phyloP scores from a whole-genome alignment of 2,113 vertebrate genomes.

The Trinectes maculatus region DNA sequence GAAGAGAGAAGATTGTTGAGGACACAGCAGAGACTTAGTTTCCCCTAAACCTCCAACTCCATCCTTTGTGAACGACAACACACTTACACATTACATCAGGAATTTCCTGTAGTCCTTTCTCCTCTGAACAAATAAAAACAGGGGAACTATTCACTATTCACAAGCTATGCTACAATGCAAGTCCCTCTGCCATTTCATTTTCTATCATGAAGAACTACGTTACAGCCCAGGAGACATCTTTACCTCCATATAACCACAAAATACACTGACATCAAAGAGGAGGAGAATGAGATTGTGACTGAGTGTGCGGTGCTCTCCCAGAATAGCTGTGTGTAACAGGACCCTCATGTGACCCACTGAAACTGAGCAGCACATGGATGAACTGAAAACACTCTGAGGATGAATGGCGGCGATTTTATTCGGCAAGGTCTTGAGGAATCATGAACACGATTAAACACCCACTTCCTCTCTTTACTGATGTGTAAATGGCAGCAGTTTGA shows the following conservation, averaged over 20 bases:
- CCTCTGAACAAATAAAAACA: no score
- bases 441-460: conserved; percentile 27
- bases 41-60: conserved; percentile 7
- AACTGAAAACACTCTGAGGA: conserved; percentile 6
- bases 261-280: conserved; percentile 53
- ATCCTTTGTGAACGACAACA: conserved; percentile 18
- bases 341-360: conserved; percentile 35
- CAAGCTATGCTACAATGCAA: no score
- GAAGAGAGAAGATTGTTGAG: conserved; percentile 8
- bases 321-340: conserved; percentile 70
- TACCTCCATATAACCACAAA: conserved; percentile 30
- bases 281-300: conserved; percentile 25
- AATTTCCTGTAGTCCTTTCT: not conserved
- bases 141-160: no score
- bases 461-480: conserved; percentile 42
- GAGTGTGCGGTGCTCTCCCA: conserved; percentile 49
- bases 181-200: conserved; percentile 17
- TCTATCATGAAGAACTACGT: conserved; percentile 40
- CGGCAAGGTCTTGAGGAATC: conserved; percentile 17
- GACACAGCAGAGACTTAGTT: conserved; percentile 13
- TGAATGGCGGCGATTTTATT: not conserved
- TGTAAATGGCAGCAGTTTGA: conserved; percentile 27
- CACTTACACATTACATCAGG: conserved; percentile 20
- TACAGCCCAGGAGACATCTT: conserved; percentile 33
- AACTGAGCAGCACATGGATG: conserved; percentile 29